phyloP scores from a whole-genome alignment of 1,140 invertebrate species.

The Lanistes nyassanus region DNA sequence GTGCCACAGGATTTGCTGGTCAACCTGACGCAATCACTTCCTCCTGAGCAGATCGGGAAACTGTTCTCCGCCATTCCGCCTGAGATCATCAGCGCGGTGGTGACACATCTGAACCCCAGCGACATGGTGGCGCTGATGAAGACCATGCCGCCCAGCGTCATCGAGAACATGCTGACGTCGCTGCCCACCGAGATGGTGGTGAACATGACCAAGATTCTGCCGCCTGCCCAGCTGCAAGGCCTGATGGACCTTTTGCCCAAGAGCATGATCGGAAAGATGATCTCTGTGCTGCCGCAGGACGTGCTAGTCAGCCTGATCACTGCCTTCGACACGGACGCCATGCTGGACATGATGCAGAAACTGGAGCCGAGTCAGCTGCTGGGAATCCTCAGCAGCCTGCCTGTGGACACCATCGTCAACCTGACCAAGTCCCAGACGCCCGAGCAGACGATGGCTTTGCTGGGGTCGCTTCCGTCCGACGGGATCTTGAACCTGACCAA shows the following conservation, averaged over 20 bases:
- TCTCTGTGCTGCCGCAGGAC: conserved; percentile 15
- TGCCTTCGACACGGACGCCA: conserved; percentile 24
- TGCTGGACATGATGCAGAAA: conserved; percentile 22
- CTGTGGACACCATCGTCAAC: conserved; percentile 10
- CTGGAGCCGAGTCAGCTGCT: conserved; percentile 14
- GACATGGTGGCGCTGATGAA: conserved; percentile 25
- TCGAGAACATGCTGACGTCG: conserved; percentile 21
- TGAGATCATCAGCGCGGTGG: conserved; percentile 18
- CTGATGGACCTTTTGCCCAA: conserved; percentile 16
- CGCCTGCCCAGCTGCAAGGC: conserved; percentile 13
- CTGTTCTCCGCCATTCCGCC: conserved; percentile 19
- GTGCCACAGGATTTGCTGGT: conserved; percentile 18
- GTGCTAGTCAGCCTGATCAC: conserved; percentile 18
- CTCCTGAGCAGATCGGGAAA: conserved; percentile 25
- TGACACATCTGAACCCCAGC: conserved; percentile 10
- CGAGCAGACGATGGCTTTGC: conserved; percentile 24
- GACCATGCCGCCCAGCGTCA: conserved; percentile 15
- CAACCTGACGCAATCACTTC: conserved; percentile 21
- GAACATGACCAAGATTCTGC: conserved; percentile 23
- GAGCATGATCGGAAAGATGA: conserved; percentile 22
- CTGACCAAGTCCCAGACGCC: conserved; percentile 20
- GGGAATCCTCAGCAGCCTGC: conserved; percentile 15
- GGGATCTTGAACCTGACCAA: conserved; percentile 24
- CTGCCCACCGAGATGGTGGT: conserved; percentile 21
- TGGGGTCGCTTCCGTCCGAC: conserved; percentile 20